Conservation (phyloP, 2,888 invertebrate genomes). For the Elgonia sp. region DNA sequence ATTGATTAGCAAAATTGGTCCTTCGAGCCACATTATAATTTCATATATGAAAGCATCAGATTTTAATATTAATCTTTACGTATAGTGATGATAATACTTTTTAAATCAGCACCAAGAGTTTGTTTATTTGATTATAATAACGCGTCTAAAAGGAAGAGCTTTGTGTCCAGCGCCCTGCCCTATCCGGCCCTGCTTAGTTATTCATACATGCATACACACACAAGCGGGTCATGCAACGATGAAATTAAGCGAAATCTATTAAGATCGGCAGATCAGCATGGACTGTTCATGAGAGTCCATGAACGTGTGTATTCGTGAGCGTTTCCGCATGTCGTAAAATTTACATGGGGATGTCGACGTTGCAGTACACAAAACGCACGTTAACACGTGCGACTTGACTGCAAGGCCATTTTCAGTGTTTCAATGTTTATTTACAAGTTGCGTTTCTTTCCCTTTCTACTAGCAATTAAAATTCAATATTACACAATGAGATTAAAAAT, state of each 20-base stretch:
- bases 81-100: background rate
- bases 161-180: slow-evolving; percentile 67
- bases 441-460: slow-evolving; percentile 46
- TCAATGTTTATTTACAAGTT: slow-evolving; percentile 50
- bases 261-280: slow-evolving; percentile 81
- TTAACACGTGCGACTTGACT: slow-evolving; percentile 63
- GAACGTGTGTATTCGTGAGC: slow-evolving; percentile 64
- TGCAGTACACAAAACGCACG: slow-evolving; percentile 52
- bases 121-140: slow-evolving; percentile 54
- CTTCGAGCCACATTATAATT: too few relatives aligned
- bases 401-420: slow-evolving; percentile 66
- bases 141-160: slow-evolving; percentile 58
- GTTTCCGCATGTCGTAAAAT: slow-evolving; percentile 73
- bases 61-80: slow-evolving; percentile 6
- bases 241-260: slow-evolving; percentile 84
- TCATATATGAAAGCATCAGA: too few relatives aligned
- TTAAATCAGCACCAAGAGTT: slow-evolving; percentile 34
- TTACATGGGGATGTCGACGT: slow-evolving; percentile 66
- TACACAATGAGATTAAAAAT: background rate
- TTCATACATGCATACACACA: slow-evolving; percentile 31
- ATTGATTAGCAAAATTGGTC: too few relatives aligned
- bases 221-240: slow-evolving; percentile 81
- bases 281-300: slow-evolving; percentile 49
- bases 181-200: slow-evolving; percentile 67
- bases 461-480: slow-evolving; percentile 16